A percentile compares a stretch with the other conserved stretches of the same genome.
These are phyloP conservation scores for Chromis chromis DNA, from an alignment of 2,797 vertebrate genomes.

Conservation along the genomic window DNA sequence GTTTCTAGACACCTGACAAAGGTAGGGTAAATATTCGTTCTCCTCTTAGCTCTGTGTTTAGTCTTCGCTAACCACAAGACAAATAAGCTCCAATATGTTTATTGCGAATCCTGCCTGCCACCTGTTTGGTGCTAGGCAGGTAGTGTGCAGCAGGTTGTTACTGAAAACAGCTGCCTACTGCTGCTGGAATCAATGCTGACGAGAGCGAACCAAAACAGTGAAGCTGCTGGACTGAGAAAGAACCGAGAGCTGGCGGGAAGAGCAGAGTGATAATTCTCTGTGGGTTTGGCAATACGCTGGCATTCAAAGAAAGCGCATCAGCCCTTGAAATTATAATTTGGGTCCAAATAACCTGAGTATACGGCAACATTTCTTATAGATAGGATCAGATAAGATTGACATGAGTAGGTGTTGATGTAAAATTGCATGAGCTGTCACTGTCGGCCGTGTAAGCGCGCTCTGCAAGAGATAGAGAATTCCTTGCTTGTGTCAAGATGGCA, in stretches of 20 bases:
- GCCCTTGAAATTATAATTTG: too few relatives aligned
- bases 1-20: background rate
- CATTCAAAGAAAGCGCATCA: too few relatives aligned
- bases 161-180: background rate
- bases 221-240: conserved; percentile 1
- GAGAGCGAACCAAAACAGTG: background rate
- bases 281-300: background rate
- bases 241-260: background rate
- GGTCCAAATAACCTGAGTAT: too few relatives aligned
- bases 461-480: too few relatives aligned
- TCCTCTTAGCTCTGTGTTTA: background rate
- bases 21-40: background rate
- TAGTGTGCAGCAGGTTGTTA: background rate
- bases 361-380: too few relatives aligned
- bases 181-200: background rate
- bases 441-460: too few relatives aligned
- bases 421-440: too few relatives aligned
- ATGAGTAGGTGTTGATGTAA: too few relatives aligned
- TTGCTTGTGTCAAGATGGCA: too few relatives aligned
- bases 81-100: conserved; percentile 1
- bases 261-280: background rate
- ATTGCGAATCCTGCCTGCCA: background rate
- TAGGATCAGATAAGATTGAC: too few relatives aligned
- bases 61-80: background rate
- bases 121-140: background rate